phyloP scores from a whole-genome alignment of 2,888 invertebrate genomes.

The Clusia tigrina region DNA sequence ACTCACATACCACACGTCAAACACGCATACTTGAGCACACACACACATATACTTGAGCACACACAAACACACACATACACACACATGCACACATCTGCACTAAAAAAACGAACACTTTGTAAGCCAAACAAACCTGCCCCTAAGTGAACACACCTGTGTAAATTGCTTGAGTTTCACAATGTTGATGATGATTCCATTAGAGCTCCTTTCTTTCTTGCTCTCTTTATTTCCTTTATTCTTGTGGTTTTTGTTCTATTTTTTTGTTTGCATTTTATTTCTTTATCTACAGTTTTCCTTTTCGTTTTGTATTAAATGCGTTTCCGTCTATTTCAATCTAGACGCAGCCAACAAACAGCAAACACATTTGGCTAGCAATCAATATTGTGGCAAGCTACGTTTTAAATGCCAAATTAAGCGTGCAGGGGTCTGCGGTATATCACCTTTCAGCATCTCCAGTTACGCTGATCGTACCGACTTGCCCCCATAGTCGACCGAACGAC shows the following conservation, averaged over 20 bases:
- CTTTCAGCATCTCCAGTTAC: slow-evolving; percentile 42
- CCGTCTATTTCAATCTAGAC: slow-evolving; percentile 8
- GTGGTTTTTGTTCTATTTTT: no score
- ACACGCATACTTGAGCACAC: background rate
- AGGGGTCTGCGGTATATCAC: slow-evolving; percentile 38
- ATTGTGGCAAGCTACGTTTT: slow-evolving; percentile 54
- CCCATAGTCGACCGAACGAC: slow-evolving; percentile 16
- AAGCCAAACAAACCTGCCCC: slow-evolving; percentile 24
- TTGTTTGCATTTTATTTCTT: no score
- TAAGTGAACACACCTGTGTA: slow-evolving; percentile 45
- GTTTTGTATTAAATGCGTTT: slow-evolving; percentile 19
- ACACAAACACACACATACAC: no score
- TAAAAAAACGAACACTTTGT: slow-evolving; percentile 19
- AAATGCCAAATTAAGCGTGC: slow-evolving; percentile 41
- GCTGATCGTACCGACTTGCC: no score
- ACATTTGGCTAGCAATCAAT: slow-evolving; percentile 17
- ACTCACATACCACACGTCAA: no score
- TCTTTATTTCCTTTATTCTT: no score
- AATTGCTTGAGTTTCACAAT: slow-evolving; percentile 46
- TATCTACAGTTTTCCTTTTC: no score
- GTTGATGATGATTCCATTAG: background rate
- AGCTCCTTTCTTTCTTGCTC: no score
- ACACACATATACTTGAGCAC: background rate
- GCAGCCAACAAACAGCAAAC: background rate
- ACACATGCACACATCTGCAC: no score